phyloP scores from a whole-genome alignment of 2,113 vertebrate species.

The Formicarius rufipectus region DNA sequence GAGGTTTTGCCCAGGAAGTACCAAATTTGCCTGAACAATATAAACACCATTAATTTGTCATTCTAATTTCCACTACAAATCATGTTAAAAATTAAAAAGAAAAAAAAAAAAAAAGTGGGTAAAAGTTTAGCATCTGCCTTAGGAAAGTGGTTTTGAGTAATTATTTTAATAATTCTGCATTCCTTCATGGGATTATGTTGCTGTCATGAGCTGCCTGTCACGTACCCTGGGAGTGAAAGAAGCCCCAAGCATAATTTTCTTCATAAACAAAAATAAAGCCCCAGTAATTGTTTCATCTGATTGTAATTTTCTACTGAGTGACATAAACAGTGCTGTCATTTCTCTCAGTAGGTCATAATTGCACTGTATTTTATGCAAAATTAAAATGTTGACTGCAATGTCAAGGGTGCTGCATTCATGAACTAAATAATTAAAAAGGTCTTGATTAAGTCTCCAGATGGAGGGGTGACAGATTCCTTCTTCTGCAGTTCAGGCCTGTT shows the following conservation, averaged over 20 bases:
- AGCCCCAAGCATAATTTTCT: neutral
- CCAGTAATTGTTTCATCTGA: slow-evolving; percentile 19
- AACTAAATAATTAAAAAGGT: slow-evolving; percentile 24
- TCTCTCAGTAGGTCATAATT: slow-evolving; percentile 27
- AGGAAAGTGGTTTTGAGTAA: neutral
- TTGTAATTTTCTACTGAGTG: slow-evolving; percentile 26
- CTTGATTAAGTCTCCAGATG: neutral
- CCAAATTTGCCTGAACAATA: neutral
- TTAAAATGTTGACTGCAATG: slow-evolving; percentile 22
- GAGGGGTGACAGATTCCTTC: neutral
- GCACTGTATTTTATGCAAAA: slow-evolving; percentile 29
- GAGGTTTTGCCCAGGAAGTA: neutral
- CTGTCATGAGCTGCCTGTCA: neutral
- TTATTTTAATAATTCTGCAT: neutral
- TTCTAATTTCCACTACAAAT: neutral
- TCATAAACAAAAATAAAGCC: slow-evolving; percentile 31
- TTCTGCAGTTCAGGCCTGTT: neutral
- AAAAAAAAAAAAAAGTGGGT: neutral
- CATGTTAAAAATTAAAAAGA: neutral
- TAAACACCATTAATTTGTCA: neutral
- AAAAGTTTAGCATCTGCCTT: neutral
- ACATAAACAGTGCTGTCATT: neutral
- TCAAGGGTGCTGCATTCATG: neutral
- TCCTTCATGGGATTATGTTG: neutral
- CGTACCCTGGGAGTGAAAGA: neutral